A percentile compares a stretch with the other conserved stretches of the same genome.
These are phyloP conservation scores for Sinocyclocheilus anshuiensis DNA, from an alignment of 2,113 vertebrate genomes.

Conservation along the genomic window DNA sequence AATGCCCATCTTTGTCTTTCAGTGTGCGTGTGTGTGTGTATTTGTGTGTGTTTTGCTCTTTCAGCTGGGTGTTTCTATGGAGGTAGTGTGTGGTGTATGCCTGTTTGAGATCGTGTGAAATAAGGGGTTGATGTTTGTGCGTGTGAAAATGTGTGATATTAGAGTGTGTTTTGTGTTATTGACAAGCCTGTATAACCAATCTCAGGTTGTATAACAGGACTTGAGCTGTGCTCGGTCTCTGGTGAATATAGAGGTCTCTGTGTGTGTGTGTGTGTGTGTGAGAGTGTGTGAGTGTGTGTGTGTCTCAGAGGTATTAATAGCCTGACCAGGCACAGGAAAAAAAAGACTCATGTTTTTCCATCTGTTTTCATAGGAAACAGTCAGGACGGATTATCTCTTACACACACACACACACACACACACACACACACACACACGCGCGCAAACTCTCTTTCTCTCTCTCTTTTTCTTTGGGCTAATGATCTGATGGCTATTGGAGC, in stretches of 20 bases:
- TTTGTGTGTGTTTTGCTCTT: background rate
- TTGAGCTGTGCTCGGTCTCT: slow-evolving; percentile 15
- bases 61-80: slow-evolving; percentile 9
- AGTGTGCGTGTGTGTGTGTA: background rate
- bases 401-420: too few species aligned
- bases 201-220: slow-evolving; percentile 33
- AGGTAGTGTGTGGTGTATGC: background rate
- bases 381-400: slow-evolving; percentile 54
- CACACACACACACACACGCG: slow-evolving; percentile 9
- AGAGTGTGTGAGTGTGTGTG: slow-evolving; percentile 43
- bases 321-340: slow-evolving; percentile 49
- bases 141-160: slow-evolving; percentile 26
- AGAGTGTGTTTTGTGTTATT: slow-evolving; percentile 28
- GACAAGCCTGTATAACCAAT: slow-evolving; percentile 20
- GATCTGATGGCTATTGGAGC: slow-evolving; percentile 38
- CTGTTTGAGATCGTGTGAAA: background rate
- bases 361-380: slow-evolving; percentile 57
- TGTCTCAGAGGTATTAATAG: slow-evolving; percentile 43
- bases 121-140: slow-evolving; percentile 11
- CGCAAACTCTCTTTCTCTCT: background rate
- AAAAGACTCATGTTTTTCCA: slow-evolving; percentile 55
- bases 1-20: slow-evolving; percentile 35
- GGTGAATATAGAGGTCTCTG: slow-evolving; percentile 25
- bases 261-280: slow-evolving; percentile 34
- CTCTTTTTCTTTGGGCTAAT: slow-evolving; percentile 19